phyloP scores from a whole-genome alignment of 2,797 vertebrate genomes.

The Tenualosa ilisha region DNA sequence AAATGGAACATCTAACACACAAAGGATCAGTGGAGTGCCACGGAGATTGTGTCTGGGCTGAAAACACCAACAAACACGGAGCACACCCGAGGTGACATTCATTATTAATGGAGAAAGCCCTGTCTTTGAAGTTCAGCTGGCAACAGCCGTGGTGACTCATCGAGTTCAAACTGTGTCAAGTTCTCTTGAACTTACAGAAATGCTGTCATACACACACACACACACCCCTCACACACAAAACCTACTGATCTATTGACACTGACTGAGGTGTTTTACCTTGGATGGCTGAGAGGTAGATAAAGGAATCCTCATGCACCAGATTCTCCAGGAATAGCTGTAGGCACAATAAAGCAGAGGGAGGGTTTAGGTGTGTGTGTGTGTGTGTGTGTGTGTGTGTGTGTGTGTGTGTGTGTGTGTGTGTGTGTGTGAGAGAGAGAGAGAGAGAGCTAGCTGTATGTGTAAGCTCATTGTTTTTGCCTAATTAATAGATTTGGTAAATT shows the following conservation, averaged over 20 bases:
- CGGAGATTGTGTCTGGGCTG: neutral
- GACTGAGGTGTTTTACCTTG: constrained; percentile 79
- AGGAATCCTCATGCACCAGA: constrained; percentile 88
- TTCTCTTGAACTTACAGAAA: neutral
- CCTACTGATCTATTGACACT: neutral
- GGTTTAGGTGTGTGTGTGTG: neutral
- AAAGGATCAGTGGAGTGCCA: neutral
- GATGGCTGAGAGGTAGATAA: constrained; percentile 94
- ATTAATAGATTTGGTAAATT: neutral
- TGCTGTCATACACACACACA: neutral
- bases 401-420: too few species aligned
- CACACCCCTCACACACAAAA: neutral
- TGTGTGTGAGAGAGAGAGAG: too few species aligned
- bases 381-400: too few species aligned
- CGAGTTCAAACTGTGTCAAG: constrained; percentile 8
- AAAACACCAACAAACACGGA: neutral
- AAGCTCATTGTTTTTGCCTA: neutral
- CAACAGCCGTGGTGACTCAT: neutral
- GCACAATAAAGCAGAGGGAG: constrained; percentile 42
- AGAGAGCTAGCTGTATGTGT: neutral
- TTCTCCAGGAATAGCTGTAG: constrained; percentile 91
- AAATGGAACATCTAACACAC: neutral
- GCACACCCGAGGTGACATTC: constrained; percentile 7
- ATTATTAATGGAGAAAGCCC: neutral
- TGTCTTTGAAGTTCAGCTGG: constrained; percentile 12